These are phyloP conservation scores for Gambelia wislizenii DNA, from an alignment of 2,797 vertebrate genomes.

Conservation along the genomic window DNA sequence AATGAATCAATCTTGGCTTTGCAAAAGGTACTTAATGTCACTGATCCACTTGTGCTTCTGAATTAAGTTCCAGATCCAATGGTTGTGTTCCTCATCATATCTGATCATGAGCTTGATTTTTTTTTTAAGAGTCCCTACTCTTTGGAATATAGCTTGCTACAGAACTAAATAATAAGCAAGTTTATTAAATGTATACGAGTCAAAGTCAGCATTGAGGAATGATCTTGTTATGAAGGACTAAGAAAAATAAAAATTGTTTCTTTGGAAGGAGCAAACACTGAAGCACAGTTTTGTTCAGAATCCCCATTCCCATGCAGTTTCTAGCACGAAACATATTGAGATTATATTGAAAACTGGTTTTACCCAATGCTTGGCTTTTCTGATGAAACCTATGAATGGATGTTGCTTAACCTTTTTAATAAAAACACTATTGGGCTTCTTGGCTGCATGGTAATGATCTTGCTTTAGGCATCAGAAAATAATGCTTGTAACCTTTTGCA, in stretches of 20 bases:
- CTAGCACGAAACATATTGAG: neutral
- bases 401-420: conserved; percentile 1
- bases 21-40: neutral
- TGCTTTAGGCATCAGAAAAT: conserved; percentile 6
- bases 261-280: neutral
- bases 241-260: neutral
- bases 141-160: neutral
- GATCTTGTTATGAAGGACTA: neutral
- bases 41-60: neutral
- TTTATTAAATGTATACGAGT: neutral
- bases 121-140: neutral
- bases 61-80: neutral
- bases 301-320: neutral
- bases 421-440: conserved; percentile 11
- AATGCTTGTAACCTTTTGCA: conserved; percentile 37
- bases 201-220: neutral
- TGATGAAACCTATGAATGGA: conserved; percentile 22
- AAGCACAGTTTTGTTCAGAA: neutral
- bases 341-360: neutral
- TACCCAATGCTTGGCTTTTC: conserved; percentile 39
- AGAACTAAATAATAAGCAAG: neutral
- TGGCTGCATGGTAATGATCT: neutral
- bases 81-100: neutral
- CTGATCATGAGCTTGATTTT: neutral
- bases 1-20: neutral